phyloP scores from a whole-genome alignment of 2,888 invertebrate species.

The Epistrophe grossulariae region DNA sequence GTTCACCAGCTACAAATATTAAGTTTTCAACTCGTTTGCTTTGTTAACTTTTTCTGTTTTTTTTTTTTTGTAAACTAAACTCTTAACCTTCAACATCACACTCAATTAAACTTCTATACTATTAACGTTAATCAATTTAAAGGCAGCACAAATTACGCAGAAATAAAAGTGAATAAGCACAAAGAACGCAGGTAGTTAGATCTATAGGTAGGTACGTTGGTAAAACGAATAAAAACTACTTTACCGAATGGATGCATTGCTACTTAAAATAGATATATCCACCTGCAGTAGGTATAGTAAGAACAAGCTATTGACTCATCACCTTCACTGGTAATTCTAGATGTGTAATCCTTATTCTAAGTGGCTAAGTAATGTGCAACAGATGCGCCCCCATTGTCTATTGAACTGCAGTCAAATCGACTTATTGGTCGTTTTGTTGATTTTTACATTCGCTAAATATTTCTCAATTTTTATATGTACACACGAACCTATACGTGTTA shows the following conservation, averaged over 20 bases:
- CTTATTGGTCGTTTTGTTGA: slow-evolving; percentile 63
- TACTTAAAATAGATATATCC: not conserved
- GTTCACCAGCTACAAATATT: not conserved
- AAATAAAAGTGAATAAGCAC: slow-evolving; percentile 32
- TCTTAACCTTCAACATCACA: slow-evolving; percentile 53
- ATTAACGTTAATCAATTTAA: slow-evolving; percentile 43
- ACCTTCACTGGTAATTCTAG: slow-evolving; percentile 67
- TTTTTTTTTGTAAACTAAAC: not conserved
- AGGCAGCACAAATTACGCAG: slow-evolving; percentile 42
- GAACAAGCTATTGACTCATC: slow-evolving; percentile 65
- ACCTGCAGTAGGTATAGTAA: not conserved
- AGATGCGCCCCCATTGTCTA: slow-evolving; percentile 63
- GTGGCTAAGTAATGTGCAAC: slow-evolving; percentile 61
- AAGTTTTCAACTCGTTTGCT: not conserved
- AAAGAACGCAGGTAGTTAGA: not conserved
- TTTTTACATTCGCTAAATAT: slow-evolving; percentile 63
- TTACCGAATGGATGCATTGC: slow-evolving; percentile 3
- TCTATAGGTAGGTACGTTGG: not conserved
- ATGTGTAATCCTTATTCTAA: slow-evolving; percentile 48
- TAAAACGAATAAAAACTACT: slow-evolving; percentile 18
- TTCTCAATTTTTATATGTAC: not conserved
- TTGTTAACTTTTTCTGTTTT: slow-evolving; percentile 5
- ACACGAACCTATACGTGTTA: not conserved
- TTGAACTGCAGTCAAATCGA: slow-evolving; percentile 59
- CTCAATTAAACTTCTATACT: slow-evolving; percentile 46